phyloP scores from a whole-genome alignment of 2,113 vertebrate species.

The Chaetodon auriga region DNA sequence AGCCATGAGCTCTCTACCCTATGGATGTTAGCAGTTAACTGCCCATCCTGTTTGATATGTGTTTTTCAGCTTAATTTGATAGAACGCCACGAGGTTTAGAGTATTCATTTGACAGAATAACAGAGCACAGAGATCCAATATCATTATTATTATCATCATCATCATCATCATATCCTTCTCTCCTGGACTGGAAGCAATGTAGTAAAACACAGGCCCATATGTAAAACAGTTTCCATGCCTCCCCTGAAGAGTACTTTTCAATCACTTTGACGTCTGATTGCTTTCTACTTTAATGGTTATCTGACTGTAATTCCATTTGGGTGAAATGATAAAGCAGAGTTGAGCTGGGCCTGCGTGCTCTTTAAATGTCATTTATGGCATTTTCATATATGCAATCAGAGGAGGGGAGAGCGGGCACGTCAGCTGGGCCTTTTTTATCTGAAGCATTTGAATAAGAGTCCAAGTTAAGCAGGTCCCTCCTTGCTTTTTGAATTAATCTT shows the following conservation, averaged over 20 bases:
- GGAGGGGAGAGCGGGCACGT: conserved; percentile 28
- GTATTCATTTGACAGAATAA: conserved; percentile 63
- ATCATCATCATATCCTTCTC: conserved; percentile 32
- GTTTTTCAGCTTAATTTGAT: conserved; percentile 42
- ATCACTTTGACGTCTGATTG: conserved; percentile 50
- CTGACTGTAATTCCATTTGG: conserved; percentile 51
- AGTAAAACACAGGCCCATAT: conserved; percentile 30
- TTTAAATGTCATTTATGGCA: conserved; percentile 52
- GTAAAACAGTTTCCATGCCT: conserved; percentile 37
- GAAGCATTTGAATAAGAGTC: background rate
- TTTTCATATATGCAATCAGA: conserved; percentile 44
- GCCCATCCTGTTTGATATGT: conserved; percentile 29
- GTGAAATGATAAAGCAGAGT: conserved; percentile 37
- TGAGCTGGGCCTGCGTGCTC: conserved; percentile 11
- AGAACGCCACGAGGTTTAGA: conserved; percentile 18
- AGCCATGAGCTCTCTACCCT: conserved; percentile 18
- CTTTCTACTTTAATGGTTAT: conserved; percentile 47
- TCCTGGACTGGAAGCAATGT: conserved; percentile 14
- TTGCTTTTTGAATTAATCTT: conserved; percentile 1
- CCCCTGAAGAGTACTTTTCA: conserved; percentile 44
- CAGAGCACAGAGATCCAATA: conserved; percentile 34
- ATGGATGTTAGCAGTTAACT: conserved; percentile 34
- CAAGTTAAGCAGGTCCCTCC: background rate
- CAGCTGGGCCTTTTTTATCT: conserved; percentile 11
- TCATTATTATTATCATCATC: conserved; percentile 40